These are phyloP conservation scores for Liodrosophila aerea DNA, from an alignment of 2,888 invertebrate genomes.

Conservation along the genomic window DNA sequence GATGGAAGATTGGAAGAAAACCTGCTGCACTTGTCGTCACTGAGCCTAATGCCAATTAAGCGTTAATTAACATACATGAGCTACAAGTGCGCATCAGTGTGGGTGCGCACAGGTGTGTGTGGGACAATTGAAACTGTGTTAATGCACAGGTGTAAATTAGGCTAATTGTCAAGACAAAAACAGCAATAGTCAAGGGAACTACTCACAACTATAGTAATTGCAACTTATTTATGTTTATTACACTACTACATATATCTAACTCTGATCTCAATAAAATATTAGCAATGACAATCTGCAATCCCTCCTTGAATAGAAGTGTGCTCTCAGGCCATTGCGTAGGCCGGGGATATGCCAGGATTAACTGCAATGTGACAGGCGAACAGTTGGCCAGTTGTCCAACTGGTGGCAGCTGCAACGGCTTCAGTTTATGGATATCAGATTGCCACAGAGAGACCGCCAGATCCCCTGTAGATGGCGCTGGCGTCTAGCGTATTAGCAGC, in stretches of 20 bases:
- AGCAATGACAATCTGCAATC: too few relatives aligned
- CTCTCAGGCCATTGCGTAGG: slow-evolving; percentile 3
- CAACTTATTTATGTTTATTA: too few relatives aligned
- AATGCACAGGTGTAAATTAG: slow-evolving; percentile 35
- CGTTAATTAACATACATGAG: slow-evolving; percentile 64
- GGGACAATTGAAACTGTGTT: slow-evolving; percentile 37
- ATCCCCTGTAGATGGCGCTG: slow-evolving; percentile 21
- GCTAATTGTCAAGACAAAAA: background rate
- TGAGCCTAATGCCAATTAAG: slow-evolving; percentile 61
- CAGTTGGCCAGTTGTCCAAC: slow-evolving; percentile 37
- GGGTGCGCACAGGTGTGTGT: slow-evolving; percentile 3
- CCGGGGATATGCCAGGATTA: slow-evolving; percentile 39
- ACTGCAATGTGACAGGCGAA: slow-evolving; percentile 34
- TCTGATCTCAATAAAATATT: too few relatives aligned
- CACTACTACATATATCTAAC: too few relatives aligned
- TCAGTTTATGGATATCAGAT: slow-evolving; percentile 55
- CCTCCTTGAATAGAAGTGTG: background rate
- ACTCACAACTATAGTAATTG: too few relatives aligned
- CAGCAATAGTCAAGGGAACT: too few relatives aligned
- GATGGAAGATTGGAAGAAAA: slow-evolving; percentile 21
- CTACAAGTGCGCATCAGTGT: background rate
- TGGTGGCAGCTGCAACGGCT: slow-evolving; percentile 18
- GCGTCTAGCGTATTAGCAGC: slow-evolving; percentile 45
- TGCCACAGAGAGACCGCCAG: slow-evolving; percentile 36
- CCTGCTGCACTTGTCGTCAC: slow-evolving; percentile 52